Evolutionary conservation across 2,113 vertebrate genomes (phyloP).

Genomic region (Ranitomeya imitator): DNA sequence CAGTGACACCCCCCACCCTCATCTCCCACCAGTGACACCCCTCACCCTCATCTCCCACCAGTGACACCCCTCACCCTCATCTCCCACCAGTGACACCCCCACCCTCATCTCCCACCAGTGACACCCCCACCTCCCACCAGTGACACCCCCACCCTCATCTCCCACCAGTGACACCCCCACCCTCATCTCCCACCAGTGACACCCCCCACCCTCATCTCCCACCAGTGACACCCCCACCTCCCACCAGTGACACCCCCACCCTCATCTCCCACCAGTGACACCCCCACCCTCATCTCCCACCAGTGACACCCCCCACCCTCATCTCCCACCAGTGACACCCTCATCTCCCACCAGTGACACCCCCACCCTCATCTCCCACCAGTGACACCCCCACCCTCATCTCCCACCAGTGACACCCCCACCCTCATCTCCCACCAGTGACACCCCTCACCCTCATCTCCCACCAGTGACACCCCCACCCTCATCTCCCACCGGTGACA

Average conservation of each 20-base stretch:
- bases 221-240: not conserved
- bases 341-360: not conserved
- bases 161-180: too few species aligned
- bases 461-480: not conserved
- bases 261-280: not conserved
- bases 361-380: not conserved
- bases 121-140: too few species aligned
- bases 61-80: too few species aligned
- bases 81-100: too few species aligned
- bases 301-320: not conserved
- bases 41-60: too few species aligned
- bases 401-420: not conserved
- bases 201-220: not conserved
- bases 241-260: not conserved
- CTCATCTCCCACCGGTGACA: not conserved
- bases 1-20: too few species aligned
- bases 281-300: not conserved
- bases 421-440: not conserved
- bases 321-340: not conserved
- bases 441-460: not conserved
- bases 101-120: too few species aligned
- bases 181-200: too few species aligned
- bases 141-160: too few species aligned
- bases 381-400: not conserved
- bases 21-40: too few species aligned